These are phyloP conservation scores for Tetranychus urticae DNA, from an alignment of 1,140 invertebrate species.

Conservation along the genomic window DNA sequence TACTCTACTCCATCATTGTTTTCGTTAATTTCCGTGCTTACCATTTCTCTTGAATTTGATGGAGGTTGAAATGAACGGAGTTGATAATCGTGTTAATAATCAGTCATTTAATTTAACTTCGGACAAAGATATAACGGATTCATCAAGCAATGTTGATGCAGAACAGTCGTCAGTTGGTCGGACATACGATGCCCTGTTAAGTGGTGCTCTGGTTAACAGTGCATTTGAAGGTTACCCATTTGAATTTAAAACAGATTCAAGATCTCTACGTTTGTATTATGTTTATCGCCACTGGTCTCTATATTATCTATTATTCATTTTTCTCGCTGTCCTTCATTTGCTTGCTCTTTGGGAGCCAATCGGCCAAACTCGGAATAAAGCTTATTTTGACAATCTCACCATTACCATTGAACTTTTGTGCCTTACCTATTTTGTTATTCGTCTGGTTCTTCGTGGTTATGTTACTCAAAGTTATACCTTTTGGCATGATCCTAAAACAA, in stretches of 20 bases:
- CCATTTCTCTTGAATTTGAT: too few relatives aligned
- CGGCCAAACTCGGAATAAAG: constrained; percentile 9
- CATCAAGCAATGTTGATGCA: too few relatives aligned
- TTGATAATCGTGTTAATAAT: too few relatives aligned
- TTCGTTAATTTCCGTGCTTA: too few relatives aligned
- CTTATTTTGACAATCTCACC: constrained; percentile 10
- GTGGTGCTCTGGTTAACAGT: constrained; percentile 19
- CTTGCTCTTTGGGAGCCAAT: constrained; percentile 25
- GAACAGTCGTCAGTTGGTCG: too few relatives aligned
- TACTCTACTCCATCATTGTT: too few relatives aligned
- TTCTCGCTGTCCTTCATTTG: constrained; percentile 21
- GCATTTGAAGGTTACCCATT: constrained; percentile 22
- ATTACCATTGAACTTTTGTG: constrained; percentile 22
- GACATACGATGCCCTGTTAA: background rate
- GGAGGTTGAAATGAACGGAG: too few relatives aligned
- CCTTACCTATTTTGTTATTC: constrained; percentile 20
- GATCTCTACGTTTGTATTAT: constrained; percentile 14
- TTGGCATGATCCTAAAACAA: constrained; percentile 25
- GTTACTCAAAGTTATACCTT: constrained; percentile 20
- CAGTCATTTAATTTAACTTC: too few relatives aligned
- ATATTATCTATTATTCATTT: constrained; percentile 19
- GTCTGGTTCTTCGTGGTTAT: constrained; percentile 20
- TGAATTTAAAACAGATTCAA: constrained; percentile 19
- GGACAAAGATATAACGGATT: too few relatives aligned
- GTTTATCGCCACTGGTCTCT: constrained; percentile 14